Conservation (phyloP, 53 echinoderm and acorn worm genomes). For the Patiria pectinifera region DNA sequence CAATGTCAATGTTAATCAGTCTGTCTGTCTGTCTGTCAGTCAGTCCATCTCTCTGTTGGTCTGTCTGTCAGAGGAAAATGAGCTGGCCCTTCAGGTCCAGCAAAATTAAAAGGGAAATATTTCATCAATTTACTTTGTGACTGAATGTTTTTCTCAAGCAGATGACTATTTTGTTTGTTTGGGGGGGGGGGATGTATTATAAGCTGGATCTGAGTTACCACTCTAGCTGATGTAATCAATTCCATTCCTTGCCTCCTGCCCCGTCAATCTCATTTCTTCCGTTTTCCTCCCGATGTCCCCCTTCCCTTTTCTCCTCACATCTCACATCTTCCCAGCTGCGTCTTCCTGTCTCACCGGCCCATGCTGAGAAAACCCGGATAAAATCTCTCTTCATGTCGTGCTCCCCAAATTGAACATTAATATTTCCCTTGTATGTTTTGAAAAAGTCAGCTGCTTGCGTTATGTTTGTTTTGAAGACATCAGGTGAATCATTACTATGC, state of each 20-base stretch:
- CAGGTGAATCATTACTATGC: conserved; percentile 3
- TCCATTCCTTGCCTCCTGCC: not conserved
- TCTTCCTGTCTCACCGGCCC: not conserved
- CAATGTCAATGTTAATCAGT: too few relatives aligned
- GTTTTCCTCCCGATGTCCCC: not conserved
- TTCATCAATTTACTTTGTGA: too few relatives aligned
- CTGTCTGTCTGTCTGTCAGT: too few relatives aligned
- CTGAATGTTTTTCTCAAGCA: too few relatives aligned
- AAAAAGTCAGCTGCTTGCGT: not conserved
- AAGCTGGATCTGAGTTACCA: too few relatives aligned
- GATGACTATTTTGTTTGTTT: too few relatives aligned
- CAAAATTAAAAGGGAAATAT: too few relatives aligned
- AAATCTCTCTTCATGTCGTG: not conserved
- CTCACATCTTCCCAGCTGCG: not conserved
- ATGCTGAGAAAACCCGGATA: conserved; percentile 21
- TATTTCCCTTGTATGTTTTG: not conserved
- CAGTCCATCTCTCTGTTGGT: too few relatives aligned
- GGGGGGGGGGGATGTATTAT: too few relatives aligned
- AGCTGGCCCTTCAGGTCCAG: too few relatives aligned
- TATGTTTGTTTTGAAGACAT: not conserved
- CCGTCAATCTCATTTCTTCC: not conserved
- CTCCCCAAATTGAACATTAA: conserved; percentile 10
- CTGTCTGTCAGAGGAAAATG: too few relatives aligned
- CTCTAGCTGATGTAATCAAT: not conserved
- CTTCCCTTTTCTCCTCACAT: not conserved